These are phyloP conservation scores for Simalia tracyae DNA, from an alignment of 2,797 vertebrate genomes.

Conservation along the genomic window DNA sequence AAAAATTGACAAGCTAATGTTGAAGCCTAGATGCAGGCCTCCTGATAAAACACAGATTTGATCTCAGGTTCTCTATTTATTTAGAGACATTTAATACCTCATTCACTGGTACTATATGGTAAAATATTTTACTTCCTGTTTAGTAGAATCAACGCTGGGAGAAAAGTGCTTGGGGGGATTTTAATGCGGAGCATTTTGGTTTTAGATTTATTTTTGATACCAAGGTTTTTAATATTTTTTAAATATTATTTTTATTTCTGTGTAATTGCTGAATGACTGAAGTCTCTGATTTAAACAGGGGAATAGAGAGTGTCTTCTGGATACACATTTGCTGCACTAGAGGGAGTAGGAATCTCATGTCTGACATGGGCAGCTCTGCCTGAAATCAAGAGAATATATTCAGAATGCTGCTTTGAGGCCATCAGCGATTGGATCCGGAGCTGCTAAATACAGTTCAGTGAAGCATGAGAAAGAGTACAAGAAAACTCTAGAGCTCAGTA, in stretches of 20 bases:
- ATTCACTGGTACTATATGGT: not conserved
- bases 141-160: not conserved
- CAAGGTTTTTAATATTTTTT: not conserved
- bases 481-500: not conserved
- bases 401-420: fast-evolving
- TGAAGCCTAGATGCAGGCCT: not conserved
- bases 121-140: not conserved
- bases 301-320: slow-evolving; percentile 16
- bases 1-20: not conserved
- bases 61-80: not conserved
- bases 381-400: slow-evolving; percentile 15
- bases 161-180: not conserved
- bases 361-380: slow-evolving; percentile 26
- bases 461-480: not conserved
- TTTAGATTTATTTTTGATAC: slow-evolving; percentile 1
- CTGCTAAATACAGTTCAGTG: not conserved
- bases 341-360: slow-evolving; percentile 53
- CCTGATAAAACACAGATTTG: not conserved
- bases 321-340: slow-evolving; percentile 54
- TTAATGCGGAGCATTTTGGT: not conserved
- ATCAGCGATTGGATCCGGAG: not conserved
- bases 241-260: not conserved
- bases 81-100: not conserved
- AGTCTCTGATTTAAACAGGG: fast-evolving
- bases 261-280: not conserved